A percentile compares a stretch with the other conserved stretches of the same genome.
Evolutionary conservation across 30 jellyfish, hydroid and myxozoan genomes (phyloP).

Genomic region (Pseudorhiza aurosa): DNA sequence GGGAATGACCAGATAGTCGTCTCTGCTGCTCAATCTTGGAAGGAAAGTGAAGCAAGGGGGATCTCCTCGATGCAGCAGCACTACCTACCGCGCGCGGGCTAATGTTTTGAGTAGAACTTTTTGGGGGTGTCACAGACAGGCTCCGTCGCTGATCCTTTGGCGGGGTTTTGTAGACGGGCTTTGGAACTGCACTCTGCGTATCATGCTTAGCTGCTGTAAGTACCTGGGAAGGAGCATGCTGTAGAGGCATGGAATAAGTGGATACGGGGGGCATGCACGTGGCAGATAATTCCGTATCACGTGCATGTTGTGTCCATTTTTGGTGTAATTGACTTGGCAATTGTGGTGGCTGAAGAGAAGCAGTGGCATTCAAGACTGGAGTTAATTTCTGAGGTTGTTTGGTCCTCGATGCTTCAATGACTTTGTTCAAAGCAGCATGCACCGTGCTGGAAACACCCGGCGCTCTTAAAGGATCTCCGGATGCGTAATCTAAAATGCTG

Average conservation of each 20-base stretch:
- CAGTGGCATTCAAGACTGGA: background rate
- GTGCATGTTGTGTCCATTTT: slow-evolving; percentile 6
- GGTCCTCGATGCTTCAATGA: background rate
- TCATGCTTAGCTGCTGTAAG: background rate
- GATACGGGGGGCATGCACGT: background rate
- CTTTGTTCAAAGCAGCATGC: background rate
- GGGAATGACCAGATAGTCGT: slow-evolving; percentile 69
- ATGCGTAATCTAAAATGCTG: slow-evolving; percentile 48
- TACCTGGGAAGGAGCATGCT: slow-evolving; percentile 11
- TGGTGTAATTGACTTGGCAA: background rate
- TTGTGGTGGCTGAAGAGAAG: slow-evolving; percentile 8
- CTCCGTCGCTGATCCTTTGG: slow-evolving; percentile 39
- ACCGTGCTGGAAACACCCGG: background rate
- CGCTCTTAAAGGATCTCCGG: slow-evolving; percentile 13
- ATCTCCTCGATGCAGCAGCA: slow-evolving; percentile 38
- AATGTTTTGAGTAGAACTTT: slow-evolving; percentile 36
- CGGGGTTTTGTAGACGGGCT: slow-evolving; percentile 40
- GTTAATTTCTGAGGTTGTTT: slow-evolving; percentile 2
- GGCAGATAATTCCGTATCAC: background rate
- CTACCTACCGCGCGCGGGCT: slow-evolving; percentile 41
- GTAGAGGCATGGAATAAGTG: background rate
- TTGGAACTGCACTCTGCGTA: slow-evolving; percentile 11
- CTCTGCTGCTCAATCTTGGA: slow-evolving; percentile 31
- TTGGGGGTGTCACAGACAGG: slow-evolving; percentile 53
- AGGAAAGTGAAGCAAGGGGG: slow-evolving; percentile 58